phyloP scores from a whole-genome alignment of 2,888 invertebrate species.

The Hoplodrina ambigua region DNA sequence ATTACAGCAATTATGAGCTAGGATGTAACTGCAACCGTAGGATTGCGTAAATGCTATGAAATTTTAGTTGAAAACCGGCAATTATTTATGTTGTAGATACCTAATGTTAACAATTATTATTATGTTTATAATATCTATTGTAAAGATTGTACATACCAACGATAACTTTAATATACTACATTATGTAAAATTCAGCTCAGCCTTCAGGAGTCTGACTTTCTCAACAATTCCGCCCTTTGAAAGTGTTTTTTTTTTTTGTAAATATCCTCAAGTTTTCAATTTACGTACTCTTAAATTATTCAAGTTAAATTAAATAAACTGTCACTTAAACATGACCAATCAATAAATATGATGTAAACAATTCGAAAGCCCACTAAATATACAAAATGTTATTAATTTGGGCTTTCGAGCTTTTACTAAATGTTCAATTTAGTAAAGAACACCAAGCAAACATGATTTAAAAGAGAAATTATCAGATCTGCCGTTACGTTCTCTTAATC shows the following conservation, averaged over 20 bases:
- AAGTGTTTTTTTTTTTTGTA: too few species aligned
- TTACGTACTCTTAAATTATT: too few species aligned
- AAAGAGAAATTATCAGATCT: constrained; percentile 56
- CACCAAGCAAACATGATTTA: constrained; percentile 47
- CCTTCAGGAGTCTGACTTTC: background rate
- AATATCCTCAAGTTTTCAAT: too few species aligned
- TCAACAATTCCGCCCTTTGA: background rate
- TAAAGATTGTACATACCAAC: background rate
- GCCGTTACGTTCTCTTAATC: constrained; percentile 84
- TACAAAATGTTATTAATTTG: constrained; percentile 5
- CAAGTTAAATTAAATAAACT: background rate
- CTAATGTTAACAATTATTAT: too few species aligned
- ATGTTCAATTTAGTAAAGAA: constrained; percentile 35
- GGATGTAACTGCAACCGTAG: background rate
- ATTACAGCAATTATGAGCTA: constrained; percentile 11
- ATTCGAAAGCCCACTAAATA: constrained; percentile 9
- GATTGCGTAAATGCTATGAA: constrained; percentile 22
- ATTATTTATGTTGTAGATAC: too few species aligned
- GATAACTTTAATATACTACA: background rate
- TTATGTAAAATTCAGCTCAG: background rate
- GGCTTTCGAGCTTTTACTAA: too few species aligned
- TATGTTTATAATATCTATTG: background rate
- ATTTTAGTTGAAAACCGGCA: constrained; percentile 15
- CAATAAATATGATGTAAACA: constrained; percentile 1
- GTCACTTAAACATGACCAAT: background rate